phyloP scores from a whole-genome alignment of 2,888 invertebrate genomes.

The Gastrophysa polygoni region DNA sequence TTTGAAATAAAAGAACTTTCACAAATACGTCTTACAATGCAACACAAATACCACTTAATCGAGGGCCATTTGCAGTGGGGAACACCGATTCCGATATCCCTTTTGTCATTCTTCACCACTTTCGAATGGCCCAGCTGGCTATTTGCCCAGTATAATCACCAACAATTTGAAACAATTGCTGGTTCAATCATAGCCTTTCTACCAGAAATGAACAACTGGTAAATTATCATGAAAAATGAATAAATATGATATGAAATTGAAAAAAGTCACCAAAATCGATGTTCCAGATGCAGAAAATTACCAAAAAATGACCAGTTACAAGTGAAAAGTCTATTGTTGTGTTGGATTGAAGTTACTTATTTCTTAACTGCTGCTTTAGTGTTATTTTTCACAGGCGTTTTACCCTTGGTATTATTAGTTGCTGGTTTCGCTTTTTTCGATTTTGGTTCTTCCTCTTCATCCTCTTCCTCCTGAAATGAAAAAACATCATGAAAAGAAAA shows the following conservation, averaged over 20 bases:
- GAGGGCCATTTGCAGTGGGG: too few species aligned
- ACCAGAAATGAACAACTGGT: too few species aligned
- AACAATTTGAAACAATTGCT: too few species aligned
- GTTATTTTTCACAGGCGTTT: slow-evolving; percentile 64
- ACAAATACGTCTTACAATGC: slow-evolving; percentile 23
- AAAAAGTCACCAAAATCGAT: too few species aligned
- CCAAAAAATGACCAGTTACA: neutral
- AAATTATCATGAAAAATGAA: too few species aligned
- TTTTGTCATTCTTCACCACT: too few species aligned
- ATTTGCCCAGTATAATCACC: too few species aligned
- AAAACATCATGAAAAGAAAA: slow-evolving; percentile 15
- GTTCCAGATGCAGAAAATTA: too few species aligned
- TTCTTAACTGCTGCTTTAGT: slow-evolving; percentile 65
- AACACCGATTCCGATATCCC: too few species aligned
- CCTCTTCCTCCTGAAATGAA: slow-evolving; percentile 65
- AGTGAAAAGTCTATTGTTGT: neutral
- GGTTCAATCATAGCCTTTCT: too few species aligned
- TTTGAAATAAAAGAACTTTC: slow-evolving; percentile 33
- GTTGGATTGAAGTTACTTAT: slow-evolving; percentile 49
- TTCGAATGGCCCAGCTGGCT: too few species aligned
- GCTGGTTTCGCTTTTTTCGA: slow-evolving; percentile 76
- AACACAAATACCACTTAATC: slow-evolving; percentile 5
- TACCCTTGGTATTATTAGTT: slow-evolving; percentile 75
- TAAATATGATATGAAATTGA: too few species aligned
- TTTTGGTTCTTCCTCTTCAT: slow-evolving; percentile 80